Percentiles rank a stretch among this genome's conserved stretches.
phyloP scores from a whole-genome alignment of 2,888 invertebrate genomes.

The Prosopocoilus inquinatus region DNA sequence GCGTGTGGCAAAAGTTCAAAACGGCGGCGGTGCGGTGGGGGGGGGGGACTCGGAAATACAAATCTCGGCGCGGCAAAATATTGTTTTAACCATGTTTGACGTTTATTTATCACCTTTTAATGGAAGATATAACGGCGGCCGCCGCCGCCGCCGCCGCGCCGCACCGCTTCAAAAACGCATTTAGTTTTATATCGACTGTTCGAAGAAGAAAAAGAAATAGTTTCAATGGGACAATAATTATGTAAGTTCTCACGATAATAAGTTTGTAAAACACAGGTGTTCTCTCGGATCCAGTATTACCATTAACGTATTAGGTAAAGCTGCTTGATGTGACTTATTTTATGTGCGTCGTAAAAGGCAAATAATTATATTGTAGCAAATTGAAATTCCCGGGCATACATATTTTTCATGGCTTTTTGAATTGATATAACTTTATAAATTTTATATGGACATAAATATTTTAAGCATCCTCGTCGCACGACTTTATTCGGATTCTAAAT shows the following conservation, averaged over 20 bases:
- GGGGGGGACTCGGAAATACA: too few species aligned
- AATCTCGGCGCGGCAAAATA: too few species aligned
- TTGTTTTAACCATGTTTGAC: too few species aligned
- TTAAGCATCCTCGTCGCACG: conserved; percentile 12
- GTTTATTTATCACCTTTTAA: too few species aligned
- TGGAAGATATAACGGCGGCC: too few species aligned
- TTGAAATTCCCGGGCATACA: conserved; percentile 25
- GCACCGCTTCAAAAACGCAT: neutral
- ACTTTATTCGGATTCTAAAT: neutral
- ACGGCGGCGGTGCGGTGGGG: too few species aligned
- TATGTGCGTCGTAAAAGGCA: conserved; percentile 26
- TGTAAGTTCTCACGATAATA: conserved; percentile 27
- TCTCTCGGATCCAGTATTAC: conserved; percentile 18
- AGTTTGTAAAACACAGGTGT: conserved; percentile 28
- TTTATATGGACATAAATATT: conserved; percentile 16
- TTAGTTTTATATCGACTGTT: neutral
- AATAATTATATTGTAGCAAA: conserved; percentile 26
- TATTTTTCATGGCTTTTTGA: conserved; percentile 17
- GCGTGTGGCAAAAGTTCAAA: too few species aligned
- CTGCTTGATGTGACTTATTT: conserved; percentile 26
- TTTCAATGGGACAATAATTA: conserved; percentile 1
- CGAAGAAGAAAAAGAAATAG: neutral
- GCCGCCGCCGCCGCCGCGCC: too few species aligned
- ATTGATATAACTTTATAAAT: conserved; percentile 18
- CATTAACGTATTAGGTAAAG: conserved; percentile 25